phyloP scores from a whole-genome alignment of 1,140 invertebrate genomes.

The Nomia melanderi region DNA sequence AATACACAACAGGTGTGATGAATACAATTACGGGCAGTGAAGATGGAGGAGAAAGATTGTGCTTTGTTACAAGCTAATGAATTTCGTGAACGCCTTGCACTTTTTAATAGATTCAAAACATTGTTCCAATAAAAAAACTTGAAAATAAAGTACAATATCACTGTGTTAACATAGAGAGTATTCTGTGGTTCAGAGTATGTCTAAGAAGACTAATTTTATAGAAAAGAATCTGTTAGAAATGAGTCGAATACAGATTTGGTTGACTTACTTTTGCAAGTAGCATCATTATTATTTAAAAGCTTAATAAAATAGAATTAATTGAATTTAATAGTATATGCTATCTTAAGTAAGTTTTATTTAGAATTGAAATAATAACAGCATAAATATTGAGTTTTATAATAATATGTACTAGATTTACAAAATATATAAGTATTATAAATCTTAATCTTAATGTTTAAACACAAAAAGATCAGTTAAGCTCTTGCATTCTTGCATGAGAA shows the following conservation, averaged over 20 bases:
- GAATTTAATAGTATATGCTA: neutral
- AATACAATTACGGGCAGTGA: neutral
- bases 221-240: no score
- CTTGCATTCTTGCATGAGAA: no score
- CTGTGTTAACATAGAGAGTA: no score
- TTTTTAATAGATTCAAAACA: neutral
- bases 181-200: no score
- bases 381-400: neutral
- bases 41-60: no score
- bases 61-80: neutral
- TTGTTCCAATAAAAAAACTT: neutral
- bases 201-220: no score
- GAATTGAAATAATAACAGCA: neutral
- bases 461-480: no score
- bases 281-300: neutral
- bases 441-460: no score
- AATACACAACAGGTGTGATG: conserved; percentile 24
- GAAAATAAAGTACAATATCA: neutral
- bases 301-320: neutral
- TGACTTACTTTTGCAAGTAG: neutral
- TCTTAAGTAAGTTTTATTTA: neutral
- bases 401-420: neutral
- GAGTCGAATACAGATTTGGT: no score
- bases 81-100: neutral
- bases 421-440: neutral